Conservation (phyloP, 2,113 vertebrate species). For the Eretmochelys imbricata region DNA sequence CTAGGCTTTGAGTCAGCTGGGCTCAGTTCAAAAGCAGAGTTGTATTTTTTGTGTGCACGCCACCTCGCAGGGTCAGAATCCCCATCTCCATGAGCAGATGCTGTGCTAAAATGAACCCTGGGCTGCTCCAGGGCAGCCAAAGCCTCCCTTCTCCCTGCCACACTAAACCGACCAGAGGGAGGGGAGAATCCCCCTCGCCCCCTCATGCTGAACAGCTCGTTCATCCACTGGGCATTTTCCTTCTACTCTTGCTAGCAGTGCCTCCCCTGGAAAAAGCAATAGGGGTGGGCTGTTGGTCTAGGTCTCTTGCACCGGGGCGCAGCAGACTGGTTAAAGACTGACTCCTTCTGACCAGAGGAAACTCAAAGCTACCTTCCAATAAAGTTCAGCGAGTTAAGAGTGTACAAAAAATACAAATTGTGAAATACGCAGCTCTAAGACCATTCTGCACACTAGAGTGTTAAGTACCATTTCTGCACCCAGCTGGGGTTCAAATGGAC, state of each 20-base stretch:
- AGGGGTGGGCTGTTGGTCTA: neutral
- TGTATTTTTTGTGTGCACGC: neutral
- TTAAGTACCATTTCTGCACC: neutral
- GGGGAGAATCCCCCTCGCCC: neutral
- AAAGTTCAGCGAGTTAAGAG: neutral
- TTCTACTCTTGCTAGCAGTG: neutral
- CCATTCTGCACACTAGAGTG: neutral
- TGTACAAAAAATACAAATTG: neutral
- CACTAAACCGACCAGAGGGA: neutral
- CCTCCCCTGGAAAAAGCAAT: neutral
- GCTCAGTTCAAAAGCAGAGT: neutral
- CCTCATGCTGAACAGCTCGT: neutral
- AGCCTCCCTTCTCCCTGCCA: neutral
- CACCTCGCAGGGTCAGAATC: neutral
- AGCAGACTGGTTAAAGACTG: neutral
- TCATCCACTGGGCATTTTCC: neutral
- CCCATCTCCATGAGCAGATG: neutral
- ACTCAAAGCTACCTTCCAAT: neutral
- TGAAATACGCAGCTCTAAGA: neutral
- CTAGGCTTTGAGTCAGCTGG: neutral
- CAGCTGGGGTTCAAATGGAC: neutral
- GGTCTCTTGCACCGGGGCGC: neutral
- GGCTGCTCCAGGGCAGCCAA: neutral
- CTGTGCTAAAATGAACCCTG: neutral
- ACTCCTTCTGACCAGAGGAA: neutral